phyloP scores from a whole-genome alignment of 2,113 vertebrate species.

The Machaerirhynchus nigripectus region DNA sequence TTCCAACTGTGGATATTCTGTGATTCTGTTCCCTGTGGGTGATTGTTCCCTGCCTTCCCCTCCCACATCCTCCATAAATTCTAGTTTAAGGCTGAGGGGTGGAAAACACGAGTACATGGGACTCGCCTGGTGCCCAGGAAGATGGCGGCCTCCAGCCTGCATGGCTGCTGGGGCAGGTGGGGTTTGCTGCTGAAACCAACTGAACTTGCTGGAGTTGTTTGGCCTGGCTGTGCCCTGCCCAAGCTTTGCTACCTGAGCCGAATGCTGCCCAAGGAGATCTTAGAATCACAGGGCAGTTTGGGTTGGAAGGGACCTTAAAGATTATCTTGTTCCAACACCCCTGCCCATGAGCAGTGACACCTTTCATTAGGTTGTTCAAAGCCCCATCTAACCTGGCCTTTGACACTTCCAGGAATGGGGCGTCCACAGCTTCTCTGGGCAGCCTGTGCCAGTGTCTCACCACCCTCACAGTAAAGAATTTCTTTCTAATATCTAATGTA shows the following conservation, averaged over 20 bases:
- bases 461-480: neutral
- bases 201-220: neutral
- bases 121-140: fast-evolving
- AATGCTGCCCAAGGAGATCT: neutral
- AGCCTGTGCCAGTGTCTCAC: neutral
- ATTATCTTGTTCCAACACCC: fast-evolving
- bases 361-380: neutral
- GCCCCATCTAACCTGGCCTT: neutral
- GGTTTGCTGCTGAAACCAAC: fast-evolving
- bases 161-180: fast-evolving
- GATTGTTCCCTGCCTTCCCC: fast-evolving
- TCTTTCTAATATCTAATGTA: neutral
- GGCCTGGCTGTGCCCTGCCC: neutral
- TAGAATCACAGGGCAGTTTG: neutral
- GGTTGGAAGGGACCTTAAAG: neutral
- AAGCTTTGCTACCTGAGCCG: fast-evolving
- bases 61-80: fast-evolving
- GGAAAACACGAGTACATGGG: fast-evolving
- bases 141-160: fast-evolving
- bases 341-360: fast-evolving
- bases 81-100: fast-evolving
- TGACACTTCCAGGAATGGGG: neutral
- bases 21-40: fast-evolving
- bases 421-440: neutral
- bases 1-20: neutral